Evolutionary conservation across 1,140 invertebrate species (phyloP).

Genomic region (Drosophila insularis): DNA sequence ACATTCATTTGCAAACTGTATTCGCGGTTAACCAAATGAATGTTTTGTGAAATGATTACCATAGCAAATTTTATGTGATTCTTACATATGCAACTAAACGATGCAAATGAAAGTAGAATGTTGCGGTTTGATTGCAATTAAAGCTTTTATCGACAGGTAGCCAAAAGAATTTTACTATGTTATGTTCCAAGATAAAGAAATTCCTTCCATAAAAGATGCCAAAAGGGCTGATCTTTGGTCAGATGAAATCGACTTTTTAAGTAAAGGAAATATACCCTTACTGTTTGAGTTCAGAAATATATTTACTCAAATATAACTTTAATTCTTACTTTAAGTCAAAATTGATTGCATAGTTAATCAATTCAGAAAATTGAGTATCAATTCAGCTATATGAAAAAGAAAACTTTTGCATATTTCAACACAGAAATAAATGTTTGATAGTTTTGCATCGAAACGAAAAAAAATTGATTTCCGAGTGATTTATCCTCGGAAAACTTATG

Average conservation of each 20-base stretch:
- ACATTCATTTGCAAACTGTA: background rate
- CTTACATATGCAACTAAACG: conserved; percentile 5
- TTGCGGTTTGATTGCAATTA: background rate
- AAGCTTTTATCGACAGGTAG: too few relatives aligned
- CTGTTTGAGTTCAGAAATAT: background rate
- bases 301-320: background rate
- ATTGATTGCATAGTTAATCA: background rate
- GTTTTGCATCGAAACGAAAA: background rate
- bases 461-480: background rate
- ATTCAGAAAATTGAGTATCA: background rate
- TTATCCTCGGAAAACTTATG: conserved; percentile 8
- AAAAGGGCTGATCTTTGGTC: too few relatives aligned
- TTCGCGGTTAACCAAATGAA: background rate
- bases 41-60: conserved; percentile 2
- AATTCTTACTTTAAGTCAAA: background rate
- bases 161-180: too few relatives aligned
- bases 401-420: conserved; percentile 1
- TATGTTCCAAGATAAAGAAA: too few relatives aligned
- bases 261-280: too few relatives aligned
- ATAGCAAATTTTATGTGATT: background rate
- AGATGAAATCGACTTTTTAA: too few relatives aligned
- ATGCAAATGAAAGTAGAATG: background rate
- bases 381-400: background rate
- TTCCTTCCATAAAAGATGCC: too few relatives aligned
- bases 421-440: conserved; percentile 4